Evolutionary conservation across 2,797 vertebrate genomes (phyloP).

Genomic region (Propithecus deckenii): DNA sequence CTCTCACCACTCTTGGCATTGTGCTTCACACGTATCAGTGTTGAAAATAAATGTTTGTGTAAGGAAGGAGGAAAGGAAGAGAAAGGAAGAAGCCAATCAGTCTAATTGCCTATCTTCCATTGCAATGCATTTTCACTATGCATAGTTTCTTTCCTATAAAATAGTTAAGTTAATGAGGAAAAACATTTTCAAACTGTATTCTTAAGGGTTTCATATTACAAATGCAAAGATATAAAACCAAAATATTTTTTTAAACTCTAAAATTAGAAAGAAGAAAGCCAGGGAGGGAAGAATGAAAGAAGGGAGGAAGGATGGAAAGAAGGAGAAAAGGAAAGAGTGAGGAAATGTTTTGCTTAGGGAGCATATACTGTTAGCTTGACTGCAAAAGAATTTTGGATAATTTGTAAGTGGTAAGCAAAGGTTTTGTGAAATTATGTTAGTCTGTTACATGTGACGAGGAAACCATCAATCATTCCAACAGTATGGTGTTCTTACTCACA

Average conservation of each 20-base stretch:
- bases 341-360: neutral
- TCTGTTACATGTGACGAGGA: conserved; percentile 69
- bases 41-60: neutral
- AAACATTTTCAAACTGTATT: neutral
- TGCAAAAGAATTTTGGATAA: conserved; percentile 50
- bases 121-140: neutral
- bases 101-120: neutral
- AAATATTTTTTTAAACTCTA: neutral
- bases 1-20: neutral
- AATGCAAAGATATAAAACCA: neutral
- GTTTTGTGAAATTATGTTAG: conserved; percentile 78
- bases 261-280: neutral
- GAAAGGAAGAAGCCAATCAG: neutral
- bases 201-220: neutral
- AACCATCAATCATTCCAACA: conserved; percentile 81
- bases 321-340: neutral
- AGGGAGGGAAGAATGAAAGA: neutral
- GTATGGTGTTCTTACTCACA: conserved; percentile 64
- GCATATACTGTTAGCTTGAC: neutral
- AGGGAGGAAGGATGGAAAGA: too few relatives aligned
- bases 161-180: neutral
- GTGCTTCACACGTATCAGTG: neutral
- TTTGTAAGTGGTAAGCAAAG: conserved; percentile 75
- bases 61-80: neutral
- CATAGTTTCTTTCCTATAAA: neutral